phyloP scores from a whole-genome alignment of 2,888 invertebrate genomes.

The Odontocolon sp. region DNA sequence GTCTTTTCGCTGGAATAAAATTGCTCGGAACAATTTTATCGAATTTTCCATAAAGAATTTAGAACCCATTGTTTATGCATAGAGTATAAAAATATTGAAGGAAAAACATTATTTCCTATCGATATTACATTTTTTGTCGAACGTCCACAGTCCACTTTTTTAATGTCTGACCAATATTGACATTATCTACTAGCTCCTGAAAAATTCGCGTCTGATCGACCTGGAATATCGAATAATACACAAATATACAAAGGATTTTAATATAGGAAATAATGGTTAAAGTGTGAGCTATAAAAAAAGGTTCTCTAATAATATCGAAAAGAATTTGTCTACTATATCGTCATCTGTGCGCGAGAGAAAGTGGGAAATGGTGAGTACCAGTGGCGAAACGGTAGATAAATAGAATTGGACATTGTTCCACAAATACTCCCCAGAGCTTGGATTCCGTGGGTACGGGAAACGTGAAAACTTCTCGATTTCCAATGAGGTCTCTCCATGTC shows the following conservation, averaged over 20 bases:
- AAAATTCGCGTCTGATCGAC: too few species aligned
- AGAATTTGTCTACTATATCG: too few species aligned
- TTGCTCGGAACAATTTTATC: neutral
- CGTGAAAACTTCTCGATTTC: slow-evolving; percentile 43
- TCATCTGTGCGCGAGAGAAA: neutral
- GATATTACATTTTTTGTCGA: too few species aligned
- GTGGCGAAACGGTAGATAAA: neutral
- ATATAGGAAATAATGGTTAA: too few species aligned
- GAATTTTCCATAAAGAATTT: neutral
- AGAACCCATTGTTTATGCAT: neutral
- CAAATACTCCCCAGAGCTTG: slow-evolving; percentile 1
- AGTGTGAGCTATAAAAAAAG: too few species aligned
- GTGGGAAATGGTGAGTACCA: neutral
- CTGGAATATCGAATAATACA: too few species aligned
- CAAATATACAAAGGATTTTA: too few species aligned
- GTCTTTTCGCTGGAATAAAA: neutral
- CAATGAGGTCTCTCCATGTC: slow-evolving; percentile 27
- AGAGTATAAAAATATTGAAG: neutral
- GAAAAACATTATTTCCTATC: too few species aligned
- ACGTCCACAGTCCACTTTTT: too few species aligned
- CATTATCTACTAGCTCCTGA: too few species aligned
- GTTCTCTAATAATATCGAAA: too few species aligned
- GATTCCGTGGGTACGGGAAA: slow-evolving; percentile 3
- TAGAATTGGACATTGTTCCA: neutral
- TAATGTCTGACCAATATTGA: too few species aligned